phyloP scores from a whole-genome alignment of 2,113 vertebrate genomes.

The Salminus brasiliensis region DNA sequence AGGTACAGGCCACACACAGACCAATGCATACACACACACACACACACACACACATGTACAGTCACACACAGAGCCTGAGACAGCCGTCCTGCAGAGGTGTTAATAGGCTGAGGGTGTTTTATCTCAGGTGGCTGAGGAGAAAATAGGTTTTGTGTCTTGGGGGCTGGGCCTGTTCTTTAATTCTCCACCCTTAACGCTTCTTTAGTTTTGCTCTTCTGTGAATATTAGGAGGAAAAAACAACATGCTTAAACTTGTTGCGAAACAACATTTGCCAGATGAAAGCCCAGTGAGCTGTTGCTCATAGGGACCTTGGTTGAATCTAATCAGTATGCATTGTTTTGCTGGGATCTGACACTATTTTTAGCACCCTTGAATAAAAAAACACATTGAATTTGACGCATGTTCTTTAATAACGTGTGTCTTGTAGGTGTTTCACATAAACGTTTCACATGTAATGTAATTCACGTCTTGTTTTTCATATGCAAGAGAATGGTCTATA shows the following conservation, averaged over 20 bases:
- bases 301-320: not conserved
- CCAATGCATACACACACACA: not conserved
- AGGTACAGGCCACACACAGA: conserved; percentile 16
- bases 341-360: not conserved
- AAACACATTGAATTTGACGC: too few relatives aligned
- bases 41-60: conserved; percentile 1
- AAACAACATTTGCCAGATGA: conserved; percentile 21
- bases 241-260: conserved; percentile 37
- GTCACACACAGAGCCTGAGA: conserved; percentile 16
- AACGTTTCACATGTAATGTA: too few relatives aligned
- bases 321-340: conserved; percentile 1
- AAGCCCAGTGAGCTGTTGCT: not conserved
- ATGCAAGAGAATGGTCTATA: too few relatives aligned
- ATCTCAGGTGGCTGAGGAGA: conserved; percentile 47
- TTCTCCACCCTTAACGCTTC: conserved; percentile 26
- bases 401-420: too few relatives aligned
- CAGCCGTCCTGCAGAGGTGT: conserved; percentile 54
- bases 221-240: conserved; percentile 18
- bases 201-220: conserved; percentile 30
- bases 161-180: conserved; percentile 28
- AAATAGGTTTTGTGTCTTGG: conserved; percentile 52
- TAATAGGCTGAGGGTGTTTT: conserved; percentile 61
- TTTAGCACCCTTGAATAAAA: not conserved
- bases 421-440: too few relatives aligned
- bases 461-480: too few relatives aligned